A percentile compares a stretch with the other conserved stretches of the same genome.
Conservation (phyloP, 2,888 invertebrate genomes). For the Chironomus tentans region DNA sequence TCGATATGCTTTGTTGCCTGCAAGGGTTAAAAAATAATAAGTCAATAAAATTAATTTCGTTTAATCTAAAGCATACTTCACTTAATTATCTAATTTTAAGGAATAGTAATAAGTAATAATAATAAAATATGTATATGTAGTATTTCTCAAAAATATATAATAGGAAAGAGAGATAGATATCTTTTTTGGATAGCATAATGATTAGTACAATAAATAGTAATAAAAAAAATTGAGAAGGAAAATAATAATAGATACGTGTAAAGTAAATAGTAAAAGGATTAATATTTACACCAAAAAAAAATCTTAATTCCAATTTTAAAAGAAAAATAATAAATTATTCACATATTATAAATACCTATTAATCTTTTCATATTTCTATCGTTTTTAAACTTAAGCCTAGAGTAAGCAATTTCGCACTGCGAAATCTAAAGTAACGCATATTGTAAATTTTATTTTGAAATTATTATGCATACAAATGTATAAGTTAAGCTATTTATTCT, state of each 20-base stretch:
- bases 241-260: not conserved
- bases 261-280: not conserved
- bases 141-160: not conserved
- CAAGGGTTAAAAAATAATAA: not conserved
- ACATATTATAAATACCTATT: too few species aligned
- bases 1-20: slow-evolving; percentile 12
- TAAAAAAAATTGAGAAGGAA: not conserved
- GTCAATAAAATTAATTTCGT: not conserved
- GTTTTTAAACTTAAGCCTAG: too few species aligned
- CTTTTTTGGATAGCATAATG: not conserved
- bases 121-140: not conserved
- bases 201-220: not conserved
- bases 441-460: too few species aligned
- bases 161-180: not conserved
- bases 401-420: too few species aligned
- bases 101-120: too few species aligned
- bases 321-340: too few species aligned
- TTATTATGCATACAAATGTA: too few species aligned
- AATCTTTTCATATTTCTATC: too few species aligned
- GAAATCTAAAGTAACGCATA: too few species aligned
- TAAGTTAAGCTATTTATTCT: too few species aligned
- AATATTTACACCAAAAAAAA: not conserved
- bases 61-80: not conserved
- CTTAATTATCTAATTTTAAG: not conserved
- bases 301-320: too few species aligned